These are phyloP conservation scores for Cephonodes hylas DNA, from an alignment of 2,888 invertebrate species.

Conservation along the genomic window DNA sequence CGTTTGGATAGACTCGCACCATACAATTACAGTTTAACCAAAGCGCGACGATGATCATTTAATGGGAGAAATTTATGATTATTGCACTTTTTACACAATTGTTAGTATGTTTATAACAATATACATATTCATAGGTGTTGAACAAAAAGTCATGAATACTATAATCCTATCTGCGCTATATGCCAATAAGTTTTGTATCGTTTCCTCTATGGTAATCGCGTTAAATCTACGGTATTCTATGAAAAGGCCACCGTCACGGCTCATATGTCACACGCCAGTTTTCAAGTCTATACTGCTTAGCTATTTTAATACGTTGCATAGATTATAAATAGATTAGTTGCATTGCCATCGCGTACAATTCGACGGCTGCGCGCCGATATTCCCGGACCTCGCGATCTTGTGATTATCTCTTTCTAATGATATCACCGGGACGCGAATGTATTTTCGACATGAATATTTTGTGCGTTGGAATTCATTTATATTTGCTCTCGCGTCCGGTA, in stretches of 20 bases:
- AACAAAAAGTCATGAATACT: constrained; percentile 15
- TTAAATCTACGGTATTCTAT: constrained; percentile 22
- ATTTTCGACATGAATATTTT: constrained; percentile 19
- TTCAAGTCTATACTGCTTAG: constrained; percentile 36
- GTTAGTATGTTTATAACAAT: constrained; percentile 19
- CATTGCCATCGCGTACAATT: constrained; percentile 20
- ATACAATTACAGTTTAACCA: neutral
- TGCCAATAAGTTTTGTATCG: constrained; percentile 27
- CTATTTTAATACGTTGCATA: constrained; percentile 43
- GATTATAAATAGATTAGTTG: constrained; percentile 33
- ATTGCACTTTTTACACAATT: neutral
- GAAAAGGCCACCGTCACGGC: constrained; percentile 49
- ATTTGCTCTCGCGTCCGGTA: neutral
- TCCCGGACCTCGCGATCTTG: constrained; percentile 14
- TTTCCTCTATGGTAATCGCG: constrained; percentile 47
- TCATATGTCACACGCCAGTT: constrained; percentile 51
- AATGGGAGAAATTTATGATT: constrained; percentile 1
- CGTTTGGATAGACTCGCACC: neutral
- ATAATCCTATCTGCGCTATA: constrained; percentile 37
- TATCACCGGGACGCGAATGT: constrained; percentile 12
- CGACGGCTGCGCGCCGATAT: constrained; percentile 16
- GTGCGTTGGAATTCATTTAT: constrained; percentile 16
- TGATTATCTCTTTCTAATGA: constrained; percentile 15
- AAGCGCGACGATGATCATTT: neutral
- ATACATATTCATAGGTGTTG: constrained; percentile 27